Percentiles rank a stretch among this genome's conserved stretches.
phyloP scores from a whole-genome alignment of 2,888 invertebrate genomes.

The Barypeithes pellucidus region DNA sequence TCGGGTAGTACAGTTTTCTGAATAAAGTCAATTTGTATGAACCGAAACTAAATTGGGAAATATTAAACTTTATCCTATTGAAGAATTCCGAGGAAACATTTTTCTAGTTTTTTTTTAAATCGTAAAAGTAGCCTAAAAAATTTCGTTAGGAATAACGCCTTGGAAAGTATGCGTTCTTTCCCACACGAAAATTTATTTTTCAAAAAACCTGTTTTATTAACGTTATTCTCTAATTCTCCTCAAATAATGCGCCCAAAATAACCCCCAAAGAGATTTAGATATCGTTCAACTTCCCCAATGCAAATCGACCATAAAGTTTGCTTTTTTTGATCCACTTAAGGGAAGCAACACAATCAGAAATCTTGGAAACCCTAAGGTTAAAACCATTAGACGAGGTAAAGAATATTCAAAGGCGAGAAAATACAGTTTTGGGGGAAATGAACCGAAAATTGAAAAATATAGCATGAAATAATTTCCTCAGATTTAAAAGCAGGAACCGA shows the following conservation, averaged over 20 bases:
- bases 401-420: slow-evolving; percentile 20
- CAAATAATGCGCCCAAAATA: neutral
- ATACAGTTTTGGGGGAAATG: slow-evolving; percentile 11
- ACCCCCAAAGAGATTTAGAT: neutral
- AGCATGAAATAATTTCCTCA: slow-evolving; percentile 6
- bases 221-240: neutral
- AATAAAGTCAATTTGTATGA: no score
- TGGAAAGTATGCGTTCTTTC: no score
- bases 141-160: no score
- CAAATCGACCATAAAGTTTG: slow-evolving; percentile 18
- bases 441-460: slow-evolving; percentile 11
- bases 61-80: no score
- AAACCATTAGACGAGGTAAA: slow-evolving; percentile 9
- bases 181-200: neutral
- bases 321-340: slow-evolving; percentile 21
- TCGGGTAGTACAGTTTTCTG: no score
- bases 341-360: slow-evolving; percentile 15
- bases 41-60: no score
- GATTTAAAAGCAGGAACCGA: neutral
- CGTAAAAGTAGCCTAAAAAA: no score
- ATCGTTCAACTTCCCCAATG: slow-evolving; percentile 4
- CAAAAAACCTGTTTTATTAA: neutral
- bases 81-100: no score
- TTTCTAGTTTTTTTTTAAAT: no score
- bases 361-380: slow-evolving; percentile 11